Evolutionary conservation across 2,888 invertebrate genomes (phyloP).

Genomic region (Unio delphinus): DNA sequence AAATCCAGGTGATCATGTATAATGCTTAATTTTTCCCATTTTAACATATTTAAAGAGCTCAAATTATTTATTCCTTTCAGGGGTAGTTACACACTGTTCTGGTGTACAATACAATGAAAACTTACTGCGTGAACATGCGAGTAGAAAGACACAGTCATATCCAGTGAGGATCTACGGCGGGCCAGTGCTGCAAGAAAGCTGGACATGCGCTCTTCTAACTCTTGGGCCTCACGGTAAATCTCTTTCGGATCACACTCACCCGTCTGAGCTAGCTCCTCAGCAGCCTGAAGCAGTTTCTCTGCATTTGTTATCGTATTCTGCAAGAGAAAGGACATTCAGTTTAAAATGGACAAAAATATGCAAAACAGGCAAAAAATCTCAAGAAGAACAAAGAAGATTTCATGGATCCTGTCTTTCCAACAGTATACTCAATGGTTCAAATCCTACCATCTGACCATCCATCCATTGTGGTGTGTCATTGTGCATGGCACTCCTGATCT

Average conservation of each 20-base stretch:
- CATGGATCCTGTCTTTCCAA: too few species aligned
- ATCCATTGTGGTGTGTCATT: too few species aligned
- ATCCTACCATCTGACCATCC: too few species aligned
- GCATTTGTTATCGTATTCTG: conserved; percentile 97
- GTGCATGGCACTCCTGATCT: too few species aligned
- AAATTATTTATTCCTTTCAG: too few species aligned
- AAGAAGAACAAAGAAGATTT: too few species aligned
- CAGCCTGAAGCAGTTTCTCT: conserved; percentile 94
- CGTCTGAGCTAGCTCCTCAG: conserved; percentile 90
- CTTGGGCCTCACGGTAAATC: conserved; percentile 93
- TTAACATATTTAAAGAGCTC: too few species aligned
- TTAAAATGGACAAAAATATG: not conserved
- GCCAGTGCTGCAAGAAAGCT: conserved; percentile 95
- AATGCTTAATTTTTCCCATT: too few species aligned
- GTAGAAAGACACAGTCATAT: conserved; percentile 94
- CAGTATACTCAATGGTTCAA: too few species aligned
- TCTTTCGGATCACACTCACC: conserved; percentile 98
- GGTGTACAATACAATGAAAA: not conserved
- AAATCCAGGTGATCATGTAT: too few species aligned
- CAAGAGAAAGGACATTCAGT: not conserved
- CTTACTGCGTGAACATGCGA: conserved; percentile 91
- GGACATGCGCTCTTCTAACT: conserved; percentile 93
- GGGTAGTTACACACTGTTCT: too few species aligned
- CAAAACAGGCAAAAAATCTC: too few species aligned
- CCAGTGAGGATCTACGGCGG: conserved; percentile 88